Evolutionary conservation across 1,140 invertebrate species (phyloP).

Genomic region (fruit fly (Drosophila melanogaster)): Release_6_plus_ISO1_MT NT_033779.5:18995501-18996000

Average conservation of each 20-base stretch:
- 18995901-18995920: conserved; percentile 27
- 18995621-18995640: not conserved
- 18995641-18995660: fast-evolving
- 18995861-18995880: not conserved
- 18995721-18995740: not conserved
- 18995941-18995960: conserved; percentile 13
- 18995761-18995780: not conserved
- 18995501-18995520: conserved; percentile 36
- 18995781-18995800: conserved; percentile 13
- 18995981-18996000: conserved; percentile 36
- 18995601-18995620: conserved; percentile 2
- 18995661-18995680: conserved; percentile 1
- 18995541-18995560: conserved; percentile 24
- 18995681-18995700: not conserved
- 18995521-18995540: conserved; percentile 12
- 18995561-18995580: conserved; percentile 25
- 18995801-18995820: conserved; percentile 20
- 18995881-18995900: not conserved
- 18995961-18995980: conserved; percentile 31
- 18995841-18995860: conserved; percentile 15
- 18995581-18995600: conserved; percentile 38
- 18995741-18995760: not conserved
- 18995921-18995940: conserved; percentile 35
- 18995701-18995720: conserved; percentile 7
- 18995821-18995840: conserved; percentile 25